Base-by-base conservation (phyloP, 2,113 vertebrate species). In the Aepyceros melampus region DNA sequence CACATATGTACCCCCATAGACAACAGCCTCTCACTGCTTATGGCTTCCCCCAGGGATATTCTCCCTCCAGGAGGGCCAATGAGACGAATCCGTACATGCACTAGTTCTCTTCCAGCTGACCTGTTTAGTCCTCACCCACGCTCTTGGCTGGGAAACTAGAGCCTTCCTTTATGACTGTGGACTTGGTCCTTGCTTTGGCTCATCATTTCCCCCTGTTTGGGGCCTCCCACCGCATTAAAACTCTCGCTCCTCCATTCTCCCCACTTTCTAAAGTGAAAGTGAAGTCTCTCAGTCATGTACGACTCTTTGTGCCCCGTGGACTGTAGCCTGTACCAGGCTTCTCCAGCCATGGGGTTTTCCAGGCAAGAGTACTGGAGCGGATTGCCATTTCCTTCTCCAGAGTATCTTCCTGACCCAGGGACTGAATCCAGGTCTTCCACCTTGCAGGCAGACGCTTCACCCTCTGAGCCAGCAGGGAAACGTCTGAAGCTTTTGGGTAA, bases 231-330 rank as follows among this genome's bases (percentile, higher is more conserved):
- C 40, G 19, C 47, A 29, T 3, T 14, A 33, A 21, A 86, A 47
- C 17, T 83, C 43, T 27, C 33, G 87, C 79, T 25, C 90, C 10
- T 33, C 33, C 33, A 71, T n/a, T 74, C 40, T 81, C 23, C 53
- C 7, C 6, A 21, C 10, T 5, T 71, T 23, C 16, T 6, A 71
- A 71, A 71, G 67, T 40, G 19, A 71, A 67, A 36, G 64, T 67
- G n/a, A 71, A 71, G n/a, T 12, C 19, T 0, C 19, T 71, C 67
- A 71, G 67, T 40, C 10, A 0, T 40, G n/a, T 40, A 3, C 0
- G 10, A 71, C n/a, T 40, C 10, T 36, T 71, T 40, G n/a, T 12
- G n/a, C n/a, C n/a, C n/a, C n/a, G 6, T 71, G n/a, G 10, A 40
- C 19, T 71, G n/a, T 23, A 71, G n/a, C n/a, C 2, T 71, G 67